A percentile compares a stretch with the other conserved stretches of the same genome.
These are phyloP conservation scores for Dicaeum eximium DNA, from an alignment of 2,113 vertebrate genomes.

Conservation along the genomic window DNA sequence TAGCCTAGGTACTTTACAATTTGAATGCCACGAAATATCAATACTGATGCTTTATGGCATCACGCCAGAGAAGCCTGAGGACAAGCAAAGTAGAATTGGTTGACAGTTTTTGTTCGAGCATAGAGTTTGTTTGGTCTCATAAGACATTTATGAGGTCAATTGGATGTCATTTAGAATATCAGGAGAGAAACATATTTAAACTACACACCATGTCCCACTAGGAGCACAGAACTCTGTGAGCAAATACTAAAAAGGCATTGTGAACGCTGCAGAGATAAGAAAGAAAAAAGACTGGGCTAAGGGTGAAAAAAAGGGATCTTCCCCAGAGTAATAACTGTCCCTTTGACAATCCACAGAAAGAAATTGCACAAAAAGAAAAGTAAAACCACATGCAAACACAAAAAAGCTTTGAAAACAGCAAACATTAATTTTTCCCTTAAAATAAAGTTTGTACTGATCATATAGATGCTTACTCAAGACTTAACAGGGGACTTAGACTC, in stretches of 20 bases:
- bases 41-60: slow-evolving; percentile 73
- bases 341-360: not conserved
- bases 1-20: slow-evolving; percentile 56
- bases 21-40: slow-evolving; percentile 78
- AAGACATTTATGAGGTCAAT: slow-evolving; percentile 78
- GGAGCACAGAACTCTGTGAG: slow-evolving; percentile 36
- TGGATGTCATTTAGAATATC: slow-evolving; percentile 73
- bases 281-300: not conserved
- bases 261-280: not conserved
- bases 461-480: not conserved
- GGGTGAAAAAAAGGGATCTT: not conserved
- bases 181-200: slow-evolving; percentile 65
- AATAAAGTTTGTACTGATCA: not conserved
- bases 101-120: slow-evolving; percentile 69
- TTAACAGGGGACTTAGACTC: not conserved
- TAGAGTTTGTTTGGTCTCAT: slow-evolving; percentile 77
- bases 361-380: slow-evolving; percentile 9
- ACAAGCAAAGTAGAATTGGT: slow-evolving; percentile 58
- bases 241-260: slow-evolving; percentile 28
- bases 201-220: slow-evolving; percentile 44
- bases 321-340: not conserved
- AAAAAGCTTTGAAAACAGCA: slow-evolving; percentile 6
- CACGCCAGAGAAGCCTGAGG: slow-evolving; percentile 70
- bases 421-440: not conserved
- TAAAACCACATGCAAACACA: not conserved